A percentile compares a stretch with the other conserved stretches of the same genome.
Conservation (phyloP, 2,113 vertebrate genomes). For the Takifugu flavidus region DNA sequence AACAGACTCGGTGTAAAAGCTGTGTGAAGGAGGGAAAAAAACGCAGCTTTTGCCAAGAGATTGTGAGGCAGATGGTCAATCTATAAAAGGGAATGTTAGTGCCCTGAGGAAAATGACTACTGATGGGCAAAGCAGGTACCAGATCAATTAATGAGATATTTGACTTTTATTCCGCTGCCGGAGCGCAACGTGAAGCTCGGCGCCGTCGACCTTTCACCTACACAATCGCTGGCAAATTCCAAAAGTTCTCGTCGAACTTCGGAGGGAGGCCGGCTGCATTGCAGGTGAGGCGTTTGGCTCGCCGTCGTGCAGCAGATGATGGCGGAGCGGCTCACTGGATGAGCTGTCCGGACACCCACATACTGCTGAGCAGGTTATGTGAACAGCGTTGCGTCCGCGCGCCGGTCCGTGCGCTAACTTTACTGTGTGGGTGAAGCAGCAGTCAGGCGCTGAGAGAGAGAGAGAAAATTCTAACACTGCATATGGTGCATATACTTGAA, state of each 20-base stretch:
- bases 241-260: constrained; percentile 54
- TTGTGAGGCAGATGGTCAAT: constrained; percentile 64
- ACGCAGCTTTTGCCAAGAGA: constrained; percentile 43
- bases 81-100: constrained; percentile 50
- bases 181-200: too few relatives aligned
- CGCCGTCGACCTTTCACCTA: too few relatives aligned
- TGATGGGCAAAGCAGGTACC: constrained; percentile 4
- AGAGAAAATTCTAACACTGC: constrained; percentile 12
- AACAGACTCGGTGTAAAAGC: constrained; percentile 63
- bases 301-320: constrained; percentile 53
- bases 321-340: constrained; percentile 42
- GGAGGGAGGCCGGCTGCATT: constrained; percentile 51
- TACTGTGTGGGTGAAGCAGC: constrained; percentile 45
- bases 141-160: neutral
- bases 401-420: constrained; percentile 33
- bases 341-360: constrained; percentile 53
- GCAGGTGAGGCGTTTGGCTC: constrained; percentile 55
- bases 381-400: constrained; percentile 33
- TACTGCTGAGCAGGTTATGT: constrained; percentile 47
- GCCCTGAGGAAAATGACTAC: constrained; percentile 13
- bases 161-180: neutral
- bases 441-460: constrained; percentile 38
- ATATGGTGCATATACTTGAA: neutral
- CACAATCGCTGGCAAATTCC: constrained; percentile 8
- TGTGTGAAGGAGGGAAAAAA: constrained; percentile 45